Percentiles rank a stretch among this genome's conserved stretches.
These are phyloP conservation scores for Erethizon dorsatum DNA, from an alignment of 2,797 vertebrate genomes.

Conservation along the genomic window DNA sequence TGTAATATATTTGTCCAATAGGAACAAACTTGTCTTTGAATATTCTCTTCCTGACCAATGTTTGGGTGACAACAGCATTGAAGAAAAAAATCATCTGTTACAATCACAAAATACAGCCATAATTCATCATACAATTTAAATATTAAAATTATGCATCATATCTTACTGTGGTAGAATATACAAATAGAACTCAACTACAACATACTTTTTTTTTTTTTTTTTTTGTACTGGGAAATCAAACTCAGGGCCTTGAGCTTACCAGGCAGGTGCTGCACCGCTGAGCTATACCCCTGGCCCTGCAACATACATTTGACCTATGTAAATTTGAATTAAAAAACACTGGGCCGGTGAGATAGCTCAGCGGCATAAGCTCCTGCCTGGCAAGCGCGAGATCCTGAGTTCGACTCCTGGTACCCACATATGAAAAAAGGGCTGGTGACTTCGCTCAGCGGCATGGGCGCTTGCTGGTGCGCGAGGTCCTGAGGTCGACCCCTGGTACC, in stretches of 20 bases:
- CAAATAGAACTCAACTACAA: neutral
- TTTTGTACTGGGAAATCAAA: too few relatives aligned
- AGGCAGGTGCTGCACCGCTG: too few relatives aligned
- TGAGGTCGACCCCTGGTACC: too few relatives aligned
- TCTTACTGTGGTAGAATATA: neutral
- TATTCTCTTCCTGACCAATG: neutral
- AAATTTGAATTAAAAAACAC: constrained; percentile 49
- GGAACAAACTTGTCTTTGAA: neutral
- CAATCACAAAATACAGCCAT: neutral
- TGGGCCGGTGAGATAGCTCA: too few relatives aligned
- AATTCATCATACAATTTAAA: neutral
- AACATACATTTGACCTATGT: neutral
- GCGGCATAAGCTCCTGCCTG: too few relatives aligned
- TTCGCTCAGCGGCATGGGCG: too few relatives aligned
- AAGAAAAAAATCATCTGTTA: neutral
- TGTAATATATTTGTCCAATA: neutral
- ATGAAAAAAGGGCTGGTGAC: too few relatives aligned
- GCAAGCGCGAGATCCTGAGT: too few relatives aligned
- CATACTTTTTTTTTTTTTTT: neutral
- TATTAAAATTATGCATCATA: neutral
- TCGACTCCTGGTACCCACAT: too few relatives aligned
- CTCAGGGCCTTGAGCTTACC: too few relatives aligned
- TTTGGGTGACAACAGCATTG: neutral
- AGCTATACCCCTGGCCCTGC: neutral
- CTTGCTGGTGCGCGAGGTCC: too few relatives aligned